Evolutionary conservation across 1,140 invertebrate species (phyloP), one percentile per base, ranked within the genome.

Genomic region (Diabrotica virgifera): DNA sequence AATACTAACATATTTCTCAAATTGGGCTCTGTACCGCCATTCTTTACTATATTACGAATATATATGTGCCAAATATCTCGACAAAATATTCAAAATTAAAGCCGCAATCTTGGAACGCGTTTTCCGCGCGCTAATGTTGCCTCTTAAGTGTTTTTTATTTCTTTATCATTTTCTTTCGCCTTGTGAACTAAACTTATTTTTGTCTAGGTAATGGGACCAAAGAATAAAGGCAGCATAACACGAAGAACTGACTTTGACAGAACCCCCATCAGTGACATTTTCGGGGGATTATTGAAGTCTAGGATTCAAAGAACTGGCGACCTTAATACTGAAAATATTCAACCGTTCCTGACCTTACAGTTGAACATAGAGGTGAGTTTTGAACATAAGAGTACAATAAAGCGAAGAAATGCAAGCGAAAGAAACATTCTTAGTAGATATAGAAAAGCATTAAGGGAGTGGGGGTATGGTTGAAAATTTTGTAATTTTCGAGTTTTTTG

Each of bases 271-370:
- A 93, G 92, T 24, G 91, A 95, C 72, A 95, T 97, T 65, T 97
- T 97, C 81, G 87, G 92, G 59, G 95, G 96, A 12, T 89, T 94
- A 75, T 85, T 95, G 51, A 86, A 94, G 58, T 92, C 92, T n/a
- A 86, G 90, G 8, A 83, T 96, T 57, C 88, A 90, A 63, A 85
- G 93, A 65, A 84, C 87, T 46, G 87, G 90, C 24, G 88, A 90
- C 66, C 84, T 88, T 77, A 83, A 88, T 54, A 92, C 91, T 3
- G 88, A 92, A 75, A 89, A 89, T 70, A 88, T 96, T 63, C 91
- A 97, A 79, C 95, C 95, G 5, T 98, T 97, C 80, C 96, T 96
- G 77, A 95, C 94, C 5, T 81, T 97, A 10, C 94, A 94, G 77
- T 83, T 98, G 40, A 95, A 97, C 74, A 96, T 97, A 72, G 94